A percentile compares a stretch with the other conserved stretches of the same genome.
Conservation (phyloP, 2,888 invertebrate genomes). For the Leptinotarsa peninsularis region DNA sequence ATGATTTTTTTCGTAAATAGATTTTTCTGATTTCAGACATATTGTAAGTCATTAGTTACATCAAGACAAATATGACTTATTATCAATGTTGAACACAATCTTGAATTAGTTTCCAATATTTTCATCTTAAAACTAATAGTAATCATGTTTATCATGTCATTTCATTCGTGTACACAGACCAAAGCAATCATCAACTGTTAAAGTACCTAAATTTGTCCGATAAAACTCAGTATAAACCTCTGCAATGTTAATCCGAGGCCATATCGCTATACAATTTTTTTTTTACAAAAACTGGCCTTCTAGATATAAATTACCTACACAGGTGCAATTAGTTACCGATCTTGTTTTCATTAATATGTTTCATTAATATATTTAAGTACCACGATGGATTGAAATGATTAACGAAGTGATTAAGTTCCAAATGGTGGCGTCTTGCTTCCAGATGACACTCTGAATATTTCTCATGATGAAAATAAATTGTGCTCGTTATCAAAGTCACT, state of each 20-base stretch:
- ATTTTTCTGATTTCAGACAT: too few relatives aligned
- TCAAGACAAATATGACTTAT: too few relatives aligned
- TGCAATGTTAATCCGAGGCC: background rate
- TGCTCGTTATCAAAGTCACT: background rate
- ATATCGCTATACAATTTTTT: background rate
- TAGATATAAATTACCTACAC: conserved; percentile 15
- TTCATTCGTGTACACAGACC: too few relatives aligned
- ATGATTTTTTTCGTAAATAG: too few relatives aligned
- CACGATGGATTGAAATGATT: background rate
- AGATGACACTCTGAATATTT: background rate
- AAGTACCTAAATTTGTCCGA: background rate
- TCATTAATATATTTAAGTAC: conserved; percentile 6
- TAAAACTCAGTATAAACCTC: background rate
- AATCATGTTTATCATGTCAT: too few relatives aligned
- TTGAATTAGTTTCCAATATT: too few relatives aligned
- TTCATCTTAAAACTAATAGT: too few relatives aligned
- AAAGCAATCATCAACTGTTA: too few relatives aligned
- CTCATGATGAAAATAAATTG: too few relatives aligned
- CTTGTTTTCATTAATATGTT: conserved; percentile 8
- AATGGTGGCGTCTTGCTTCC: background rate
- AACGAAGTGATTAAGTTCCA: background rate
- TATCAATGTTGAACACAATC: too few relatives aligned
- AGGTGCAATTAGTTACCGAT: conserved; percentile 7
- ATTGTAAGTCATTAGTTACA: too few relatives aligned
- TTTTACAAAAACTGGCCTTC: background rate